These are phyloP conservation scores for Monoplex corrugatus DNA, from an alignment of 2,888 invertebrate species.

Conservation along the genomic window DNA sequence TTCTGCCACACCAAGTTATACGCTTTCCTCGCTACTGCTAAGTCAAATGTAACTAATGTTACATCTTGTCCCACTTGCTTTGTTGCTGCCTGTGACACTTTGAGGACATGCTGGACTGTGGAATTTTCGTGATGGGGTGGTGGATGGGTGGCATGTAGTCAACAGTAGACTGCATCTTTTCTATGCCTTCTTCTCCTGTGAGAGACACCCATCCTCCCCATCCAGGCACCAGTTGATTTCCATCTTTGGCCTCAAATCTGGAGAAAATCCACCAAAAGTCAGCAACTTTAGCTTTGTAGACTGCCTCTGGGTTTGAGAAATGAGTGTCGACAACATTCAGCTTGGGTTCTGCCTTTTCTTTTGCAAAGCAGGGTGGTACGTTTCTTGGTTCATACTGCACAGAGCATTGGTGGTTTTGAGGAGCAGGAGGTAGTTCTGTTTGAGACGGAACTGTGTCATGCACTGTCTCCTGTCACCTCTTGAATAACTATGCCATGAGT, in stretches of 20 bases:
- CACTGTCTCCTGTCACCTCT: slow-evolving; percentile 38
- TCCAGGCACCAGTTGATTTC: background rate
- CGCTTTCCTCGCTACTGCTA: slow-evolving; percentile 61
- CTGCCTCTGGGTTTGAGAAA: background rate
- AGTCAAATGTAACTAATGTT: slow-evolving; percentile 58
- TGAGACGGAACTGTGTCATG: background rate
- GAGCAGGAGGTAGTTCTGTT: background rate
- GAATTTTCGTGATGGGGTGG: slow-evolving; percentile 55
- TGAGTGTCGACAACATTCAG: slow-evolving; percentile 5
- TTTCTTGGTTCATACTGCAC: background rate
- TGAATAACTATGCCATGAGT: slow-evolving; percentile 59
- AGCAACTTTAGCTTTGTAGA: background rate
- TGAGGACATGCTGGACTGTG: slow-evolving; percentile 57
- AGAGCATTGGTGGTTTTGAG: background rate
- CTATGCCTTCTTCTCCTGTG: background rate
- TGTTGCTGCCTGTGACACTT: slow-evolving; percentile 49
- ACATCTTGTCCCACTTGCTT: slow-evolving; percentile 54
- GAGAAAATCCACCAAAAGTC: background rate
- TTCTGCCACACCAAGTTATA: slow-evolving; percentile 55
- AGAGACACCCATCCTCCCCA: background rate
- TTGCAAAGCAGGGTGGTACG: slow-evolving; percentile 52
- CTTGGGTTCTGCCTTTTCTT: slow-evolving; percentile 49
- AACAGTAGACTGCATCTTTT: slow-evolving; percentile 45
- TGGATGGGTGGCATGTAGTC: slow-evolving; percentile 57
- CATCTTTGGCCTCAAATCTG: background rate